These are phyloP conservation scores for Drosophila elegans DNA, from an alignment of 1,140 invertebrate genomes.

Conservation along the genomic window DNA sequence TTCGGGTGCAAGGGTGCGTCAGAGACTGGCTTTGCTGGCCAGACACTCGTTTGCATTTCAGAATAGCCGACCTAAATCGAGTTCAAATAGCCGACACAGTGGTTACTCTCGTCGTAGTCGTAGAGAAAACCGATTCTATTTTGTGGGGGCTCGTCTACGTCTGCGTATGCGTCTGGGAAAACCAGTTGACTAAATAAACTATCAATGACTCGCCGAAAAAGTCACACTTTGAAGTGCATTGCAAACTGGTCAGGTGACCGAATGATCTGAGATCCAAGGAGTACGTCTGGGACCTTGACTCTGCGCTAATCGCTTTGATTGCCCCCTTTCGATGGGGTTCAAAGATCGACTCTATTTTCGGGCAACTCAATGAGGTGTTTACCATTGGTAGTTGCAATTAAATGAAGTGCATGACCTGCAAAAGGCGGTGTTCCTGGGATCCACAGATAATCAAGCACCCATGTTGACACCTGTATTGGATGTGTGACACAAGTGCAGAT, in stretches of 20 bases:
- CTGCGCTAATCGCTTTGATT: conserved; percentile 5
- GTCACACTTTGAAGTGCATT: conserved; percentile 8
- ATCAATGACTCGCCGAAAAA: conserved; percentile 12
- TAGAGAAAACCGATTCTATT: background rate
- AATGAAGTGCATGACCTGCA: conserved; percentile 29
- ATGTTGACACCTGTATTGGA: conserved; percentile 56
- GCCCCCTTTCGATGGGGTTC: conserved; percentile 7
- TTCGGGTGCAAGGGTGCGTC: conserved; percentile 13
- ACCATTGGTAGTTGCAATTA: conserved; percentile 38
- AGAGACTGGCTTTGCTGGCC: conserved; percentile 30
- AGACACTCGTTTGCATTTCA: conserved; percentile 33
- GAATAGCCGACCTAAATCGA: conserved; percentile 7
- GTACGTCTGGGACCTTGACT: conserved; percentile 3
- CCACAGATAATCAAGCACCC: conserved; percentile 14
- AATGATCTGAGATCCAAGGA: conserved; percentile 16
- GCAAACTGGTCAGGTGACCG: conserved; percentile 22
- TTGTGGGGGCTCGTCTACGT: conserved; percentile 43
- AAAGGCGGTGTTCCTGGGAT: background rate
- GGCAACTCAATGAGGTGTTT: conserved; percentile 23
- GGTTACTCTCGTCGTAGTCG: conserved; percentile 20
- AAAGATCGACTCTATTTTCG: conserved; percentile 28
- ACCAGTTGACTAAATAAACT: conserved; percentile 15
- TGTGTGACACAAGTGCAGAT: conserved; percentile 54
- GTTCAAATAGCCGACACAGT: conserved; percentile 9
- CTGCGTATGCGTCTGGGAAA: background rate